phyloP scores from a whole-genome alignment of 2,797 vertebrate genomes.

The Apodemus agrarius region DNA sequence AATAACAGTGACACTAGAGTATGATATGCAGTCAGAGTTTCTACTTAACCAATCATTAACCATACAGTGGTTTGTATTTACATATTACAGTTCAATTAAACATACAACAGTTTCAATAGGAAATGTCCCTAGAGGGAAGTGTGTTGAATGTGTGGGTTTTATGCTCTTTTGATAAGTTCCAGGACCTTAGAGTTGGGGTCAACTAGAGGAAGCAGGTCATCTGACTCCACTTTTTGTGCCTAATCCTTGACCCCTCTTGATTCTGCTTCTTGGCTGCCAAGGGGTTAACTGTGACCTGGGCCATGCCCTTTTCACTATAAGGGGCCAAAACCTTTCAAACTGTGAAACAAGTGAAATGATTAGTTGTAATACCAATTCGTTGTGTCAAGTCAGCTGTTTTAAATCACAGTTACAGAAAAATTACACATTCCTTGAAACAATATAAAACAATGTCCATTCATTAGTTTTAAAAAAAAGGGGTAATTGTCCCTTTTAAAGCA shows the following conservation, averaged over 20 bases:
- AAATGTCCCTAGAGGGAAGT: neutral
- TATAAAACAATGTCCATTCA: neutral
- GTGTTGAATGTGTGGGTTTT: neutral
- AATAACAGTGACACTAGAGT: neutral
- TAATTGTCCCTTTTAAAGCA: neutral
- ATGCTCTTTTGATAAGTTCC: neutral
- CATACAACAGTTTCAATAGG: neutral
- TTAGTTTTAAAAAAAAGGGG: neutral
- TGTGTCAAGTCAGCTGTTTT: neutral
- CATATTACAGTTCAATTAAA: neutral
- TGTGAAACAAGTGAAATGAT: neutral
- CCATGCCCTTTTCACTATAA: neutral
- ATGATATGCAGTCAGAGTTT: conserved; percentile 21
- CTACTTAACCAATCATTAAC: neutral
- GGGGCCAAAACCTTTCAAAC: neutral
- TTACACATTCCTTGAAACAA: neutral
- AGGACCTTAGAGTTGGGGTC: neutral
- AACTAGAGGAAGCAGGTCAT: too few species aligned
- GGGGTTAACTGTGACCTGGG: too few species aligned
- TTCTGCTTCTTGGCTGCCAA: neutral
- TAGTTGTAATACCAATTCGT: too few species aligned
- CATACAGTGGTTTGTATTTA: neutral
- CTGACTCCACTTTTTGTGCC: neutral
- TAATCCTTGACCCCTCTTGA: neutral
- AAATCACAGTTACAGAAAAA: neutral